These are phyloP conservation scores for Melanotaenia parkinsoni DNA, from an alignment of 2,797 vertebrate species.

Conservation along the genomic window DNA sequence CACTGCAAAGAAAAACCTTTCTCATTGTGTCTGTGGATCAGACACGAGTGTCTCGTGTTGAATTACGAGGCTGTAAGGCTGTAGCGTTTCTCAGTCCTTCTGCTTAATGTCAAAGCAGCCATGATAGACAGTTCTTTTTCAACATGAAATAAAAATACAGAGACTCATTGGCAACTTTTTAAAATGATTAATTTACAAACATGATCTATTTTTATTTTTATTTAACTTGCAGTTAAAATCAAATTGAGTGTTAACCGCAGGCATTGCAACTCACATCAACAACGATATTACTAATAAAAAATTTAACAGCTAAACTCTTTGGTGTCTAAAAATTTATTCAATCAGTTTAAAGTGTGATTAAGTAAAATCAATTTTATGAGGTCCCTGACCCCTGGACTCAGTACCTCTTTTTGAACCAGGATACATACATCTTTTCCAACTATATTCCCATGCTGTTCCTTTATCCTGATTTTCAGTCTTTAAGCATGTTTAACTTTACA, in stretches of 20 bases:
- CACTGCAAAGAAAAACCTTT: constrained; percentile 32
- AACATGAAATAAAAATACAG: neutral
- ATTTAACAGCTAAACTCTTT: neutral
- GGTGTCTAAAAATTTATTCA: neutral
- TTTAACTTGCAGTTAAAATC: neutral
- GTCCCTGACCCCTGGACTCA: neutral
- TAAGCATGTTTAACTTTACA: too few species aligned
- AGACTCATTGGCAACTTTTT: neutral
- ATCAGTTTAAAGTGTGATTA: neutral
- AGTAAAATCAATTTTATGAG: neutral
- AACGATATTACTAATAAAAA: neutral
- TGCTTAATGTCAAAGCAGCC: constrained; percentile 12
- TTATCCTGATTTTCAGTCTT: too few species aligned
- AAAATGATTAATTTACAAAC: neutral
- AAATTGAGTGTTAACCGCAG: too few species aligned
- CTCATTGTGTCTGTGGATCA: constrained; percentile 20
- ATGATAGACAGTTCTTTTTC: neutral
- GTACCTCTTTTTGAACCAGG: neutral
- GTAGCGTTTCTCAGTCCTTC: neutral
- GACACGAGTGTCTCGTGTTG: constrained; percentile 8
- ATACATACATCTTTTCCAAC: neutral
- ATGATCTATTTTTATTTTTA: neutral
- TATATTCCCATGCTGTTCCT: neutral
- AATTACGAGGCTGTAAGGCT: constrained; percentile 19
- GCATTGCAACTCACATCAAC: neutral